phyloP scores from a whole-genome alignment of 2,888 invertebrate genomes.

The Phortica magna region DNA sequence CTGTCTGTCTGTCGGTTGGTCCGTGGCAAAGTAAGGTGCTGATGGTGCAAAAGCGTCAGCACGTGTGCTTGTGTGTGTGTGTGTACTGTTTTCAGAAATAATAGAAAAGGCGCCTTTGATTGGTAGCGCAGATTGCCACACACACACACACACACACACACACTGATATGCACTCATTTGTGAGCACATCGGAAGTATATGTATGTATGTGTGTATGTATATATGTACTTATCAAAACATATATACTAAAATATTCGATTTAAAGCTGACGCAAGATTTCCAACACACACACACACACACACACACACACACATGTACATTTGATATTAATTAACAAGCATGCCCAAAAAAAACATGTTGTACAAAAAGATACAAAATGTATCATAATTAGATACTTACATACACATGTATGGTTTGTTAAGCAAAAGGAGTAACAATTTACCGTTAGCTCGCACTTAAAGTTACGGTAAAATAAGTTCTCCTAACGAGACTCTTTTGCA shows the following conservation, averaged over 20 bases:
- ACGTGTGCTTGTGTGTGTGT: conserved; percentile 23
- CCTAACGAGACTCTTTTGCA: too few relatives aligned
- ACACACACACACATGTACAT: not conserved
- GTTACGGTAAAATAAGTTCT: too few relatives aligned
- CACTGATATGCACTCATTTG: not conserved
- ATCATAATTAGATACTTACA: too few relatives aligned
- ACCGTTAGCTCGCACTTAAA: too few relatives aligned
- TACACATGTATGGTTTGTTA: too few relatives aligned
- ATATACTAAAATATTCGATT: not conserved
- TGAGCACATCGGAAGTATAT: too few relatives aligned
- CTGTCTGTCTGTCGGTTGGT: not conserved
- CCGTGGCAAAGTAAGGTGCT: not conserved
- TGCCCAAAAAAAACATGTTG: too few relatives aligned
- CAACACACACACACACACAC: not conserved
- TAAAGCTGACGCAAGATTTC: not conserved
- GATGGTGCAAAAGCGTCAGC: not conserved
- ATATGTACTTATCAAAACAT: too few relatives aligned
- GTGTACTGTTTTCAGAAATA: not conserved
- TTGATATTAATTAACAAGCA: too few relatives aligned
- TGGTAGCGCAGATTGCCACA: conserved; percentile 9
- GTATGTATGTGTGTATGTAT: too few relatives aligned
- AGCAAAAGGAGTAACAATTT: too few relatives aligned
- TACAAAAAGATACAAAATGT: too few relatives aligned
- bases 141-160: conserved; percentile 2
- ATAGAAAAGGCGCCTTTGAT: conserved; percentile 19